A percentile compares a stretch with the other conserved stretches of the same genome.
Evolutionary conservation across 2,113 vertebrate species (phyloP).

Genomic region (Megaceryle maxima): DNA sequence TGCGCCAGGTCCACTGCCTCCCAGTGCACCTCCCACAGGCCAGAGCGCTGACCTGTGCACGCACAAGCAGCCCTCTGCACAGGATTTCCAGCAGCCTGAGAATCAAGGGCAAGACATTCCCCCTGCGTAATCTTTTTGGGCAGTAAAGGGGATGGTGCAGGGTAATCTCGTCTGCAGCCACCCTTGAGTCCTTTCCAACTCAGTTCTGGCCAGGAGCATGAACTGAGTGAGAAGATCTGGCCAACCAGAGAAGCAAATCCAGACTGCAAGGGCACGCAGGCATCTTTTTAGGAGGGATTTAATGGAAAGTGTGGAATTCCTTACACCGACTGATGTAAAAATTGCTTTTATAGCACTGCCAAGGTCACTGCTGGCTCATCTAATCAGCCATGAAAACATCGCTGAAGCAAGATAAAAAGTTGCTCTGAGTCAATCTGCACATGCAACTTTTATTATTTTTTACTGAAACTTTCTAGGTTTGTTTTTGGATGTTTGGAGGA

Average conservation of each 20-base stretch:
- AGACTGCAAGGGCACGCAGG: neutral
- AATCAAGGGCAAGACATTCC: neutral
- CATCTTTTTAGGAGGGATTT: neutral
- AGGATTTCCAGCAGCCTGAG: neutral
- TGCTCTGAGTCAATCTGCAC: neutral
- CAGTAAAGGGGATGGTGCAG: neutral
- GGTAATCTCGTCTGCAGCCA: neutral
- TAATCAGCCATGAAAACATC: slow-evolving; percentile 16
- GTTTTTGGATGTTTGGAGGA: neutral
- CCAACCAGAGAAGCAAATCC: neutral
- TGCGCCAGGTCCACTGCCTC: neutral
- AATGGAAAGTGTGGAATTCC: slow-evolving; percentile 1
- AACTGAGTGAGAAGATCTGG: neutral
- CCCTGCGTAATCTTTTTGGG: neutral
- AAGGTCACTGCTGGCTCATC: neutral
- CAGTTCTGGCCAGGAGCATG: neutral
- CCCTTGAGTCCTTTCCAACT: neutral
- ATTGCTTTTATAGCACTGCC: slow-evolving; percentile 10
- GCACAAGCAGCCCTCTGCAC: neutral
- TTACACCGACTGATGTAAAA: slow-evolving; percentile 27
- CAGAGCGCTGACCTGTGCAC: fast-evolving
- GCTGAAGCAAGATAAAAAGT: slow-evolving; percentile 15
- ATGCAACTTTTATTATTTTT: neutral
- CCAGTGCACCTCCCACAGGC: neutral
- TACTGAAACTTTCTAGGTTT: slow-evolving; percentile 13